Base-by-base conservation (phyloP, 2,113 vertebrate genomes). In the Platichthys flesus region DNA sequence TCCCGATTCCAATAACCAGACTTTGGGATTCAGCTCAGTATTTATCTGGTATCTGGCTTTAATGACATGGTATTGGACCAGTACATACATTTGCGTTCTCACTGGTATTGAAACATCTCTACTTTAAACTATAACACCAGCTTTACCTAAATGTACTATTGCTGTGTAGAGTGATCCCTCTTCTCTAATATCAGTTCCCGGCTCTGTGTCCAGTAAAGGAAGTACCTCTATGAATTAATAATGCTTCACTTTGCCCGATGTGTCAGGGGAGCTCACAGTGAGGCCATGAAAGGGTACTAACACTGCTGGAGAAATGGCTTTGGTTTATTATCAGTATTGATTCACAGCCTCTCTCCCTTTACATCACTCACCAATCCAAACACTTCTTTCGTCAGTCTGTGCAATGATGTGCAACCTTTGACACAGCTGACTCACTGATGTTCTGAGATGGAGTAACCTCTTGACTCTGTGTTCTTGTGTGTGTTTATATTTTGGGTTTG, bases 211-310 rank as follows among this genome's bases (percentile, higher is more conserved):
- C 83, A 79, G 57, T 62, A 78, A 81, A 88, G 79, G 84, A 90
- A 87, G 84, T 67, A 57, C 52, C 59, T 45, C 61, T 78, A 92
- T 94, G 89, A 93, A 94, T 94, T 90, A 93, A 83, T 94, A 80
- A 94, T 94, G 86, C 74, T 75, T 81, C 83, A 40, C 82, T 86
- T 76, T 82, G 65, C 70, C 73, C 70, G 67, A 79, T 61, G 68
- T 78, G 67, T 61, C 73, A 83, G 47, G 35, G 62, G 75, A 82
- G 87, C 82, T 83, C 6, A 13, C 72, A 69, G 51, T 61, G 76
- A 71, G 69, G 78, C 63, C 66, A 71, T 85, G 42, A 90, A 79
- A 70, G 72, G 71, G 45, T 9, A 28, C 47, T 35, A 71, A 77
- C 70, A 65, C 70, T 76, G 24, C 72, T 52, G 28, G 78, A 69